Percentiles rank a stretch among this genome's conserved stretches.
These are phyloP conservation scores for Stenolophus ochropezus DNA, from an alignment of 2,888 invertebrate species.

Conservation along the genomic window DNA sequence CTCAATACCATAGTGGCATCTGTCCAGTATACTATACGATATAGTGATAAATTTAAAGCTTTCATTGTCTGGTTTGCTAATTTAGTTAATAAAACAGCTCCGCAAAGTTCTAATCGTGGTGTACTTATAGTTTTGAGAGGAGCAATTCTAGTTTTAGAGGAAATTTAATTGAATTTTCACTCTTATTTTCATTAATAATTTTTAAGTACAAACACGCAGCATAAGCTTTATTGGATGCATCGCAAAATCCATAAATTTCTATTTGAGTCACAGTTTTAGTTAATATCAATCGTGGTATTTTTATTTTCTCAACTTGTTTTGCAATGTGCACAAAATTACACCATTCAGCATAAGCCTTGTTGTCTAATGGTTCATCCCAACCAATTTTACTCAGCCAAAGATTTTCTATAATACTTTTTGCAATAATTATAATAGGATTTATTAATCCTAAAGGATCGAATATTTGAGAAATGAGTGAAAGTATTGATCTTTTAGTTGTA, in stretches of 20 bases:
- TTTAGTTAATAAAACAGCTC: constrained; percentile 64
- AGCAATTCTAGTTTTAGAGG: constrained; percentile 58
- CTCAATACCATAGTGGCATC: constrained; percentile 66
- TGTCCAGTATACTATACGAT: constrained; percentile 61
- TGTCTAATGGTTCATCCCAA: constrained; percentile 3
- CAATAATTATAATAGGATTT: background rate
- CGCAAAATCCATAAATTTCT: constrained; percentile 65
- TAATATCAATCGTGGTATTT: constrained; percentile 17
- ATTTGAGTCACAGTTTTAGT: constrained; percentile 6
- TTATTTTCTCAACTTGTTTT: background rate
- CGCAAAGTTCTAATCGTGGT: constrained; percentile 65
- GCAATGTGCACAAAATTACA: background rate
- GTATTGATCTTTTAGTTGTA: background rate
- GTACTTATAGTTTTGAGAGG: constrained; percentile 62
- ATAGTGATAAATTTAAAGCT: constrained; percentile 49
- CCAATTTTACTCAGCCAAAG: background rate
- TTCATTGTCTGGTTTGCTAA: constrained; percentile 45
- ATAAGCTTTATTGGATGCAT: constrained; percentile 64
- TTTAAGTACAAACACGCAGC: constrained; percentile 42
- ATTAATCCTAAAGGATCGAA: constrained; percentile 30
- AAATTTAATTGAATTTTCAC: constrained; percentile 10
- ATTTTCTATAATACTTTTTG: constrained; percentile 5
- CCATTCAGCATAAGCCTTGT: background rate
- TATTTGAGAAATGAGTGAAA: background rate
- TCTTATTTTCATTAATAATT: background rate